These are phyloP conservation scores for Dasysyrphus tricinctus DNA, from an alignment of 2,888 invertebrate genomes.

Conservation along the genomic window DNA sequence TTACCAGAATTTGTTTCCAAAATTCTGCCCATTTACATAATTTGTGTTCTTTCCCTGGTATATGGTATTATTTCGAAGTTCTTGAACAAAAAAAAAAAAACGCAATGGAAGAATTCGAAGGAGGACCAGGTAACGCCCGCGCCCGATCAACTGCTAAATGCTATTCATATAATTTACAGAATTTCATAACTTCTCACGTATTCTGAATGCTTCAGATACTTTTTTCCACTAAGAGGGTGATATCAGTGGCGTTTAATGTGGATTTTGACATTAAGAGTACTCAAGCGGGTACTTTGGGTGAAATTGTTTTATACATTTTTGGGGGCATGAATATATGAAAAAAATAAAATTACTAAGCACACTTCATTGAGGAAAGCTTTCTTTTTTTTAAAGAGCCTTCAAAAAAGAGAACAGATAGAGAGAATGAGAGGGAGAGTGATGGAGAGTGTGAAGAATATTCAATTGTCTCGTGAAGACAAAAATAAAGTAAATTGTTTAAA, in stretches of 20 bases:
- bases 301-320: slow-evolving; percentile 34
- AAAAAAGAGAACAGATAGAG: too few relatives aligned
- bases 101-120: not conserved
- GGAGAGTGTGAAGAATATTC: not conserved
- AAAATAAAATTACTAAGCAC: slow-evolving; percentile 10
- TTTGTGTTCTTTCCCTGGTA: not conserved
- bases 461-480: not conserved
- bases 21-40: slow-evolving; percentile 53
- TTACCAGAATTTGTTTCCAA: slow-evolving; percentile 41
- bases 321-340: not conserved
- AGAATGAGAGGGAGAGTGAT: too few relatives aligned
- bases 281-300: slow-evolving; percentile 20
- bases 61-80: not conserved
- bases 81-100: not conserved
- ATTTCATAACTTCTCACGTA: slow-evolving; percentile 41
- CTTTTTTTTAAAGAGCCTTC: not conserved
- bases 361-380: not conserved
- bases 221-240: not conserved
- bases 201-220: not conserved
- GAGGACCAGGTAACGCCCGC: not conserved
- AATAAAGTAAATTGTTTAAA: not conserved
- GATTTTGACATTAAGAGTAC: slow-evolving; percentile 35
- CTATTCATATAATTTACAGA: slow-evolving; percentile 26
- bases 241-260: slow-evolving; percentile 36
- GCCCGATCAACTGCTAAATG: slow-evolving; percentile 48